Conservation (phyloP, 2,113 vertebrate genomes). For the Muntiacus muntjak region DNA sequence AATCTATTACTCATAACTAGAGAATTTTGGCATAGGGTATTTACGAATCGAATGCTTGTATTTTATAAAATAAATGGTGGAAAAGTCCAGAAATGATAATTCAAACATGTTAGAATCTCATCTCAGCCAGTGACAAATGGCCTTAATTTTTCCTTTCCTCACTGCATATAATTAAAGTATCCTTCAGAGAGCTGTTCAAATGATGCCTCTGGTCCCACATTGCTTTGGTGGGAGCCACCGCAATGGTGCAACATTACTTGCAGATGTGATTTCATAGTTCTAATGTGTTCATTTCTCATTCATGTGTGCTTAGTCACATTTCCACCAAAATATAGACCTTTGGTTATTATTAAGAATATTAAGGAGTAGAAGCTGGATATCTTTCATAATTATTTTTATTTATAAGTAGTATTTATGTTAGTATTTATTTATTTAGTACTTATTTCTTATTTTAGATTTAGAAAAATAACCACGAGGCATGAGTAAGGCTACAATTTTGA, state of each 20-base stretch:
- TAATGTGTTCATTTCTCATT: neutral
- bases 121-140: slow-evolving; percentile 20
- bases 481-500: neutral
- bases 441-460: neutral
- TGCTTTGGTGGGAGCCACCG: neutral
- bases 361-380: neutral
- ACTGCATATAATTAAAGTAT: neutral
- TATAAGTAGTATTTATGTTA: neutral
- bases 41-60: neutral
- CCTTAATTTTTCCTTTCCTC: neutral
- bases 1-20: slow-evolving; percentile 27
- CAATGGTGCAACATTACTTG: neutral
- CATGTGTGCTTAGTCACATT: neutral
- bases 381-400: neutral
- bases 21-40: slow-evolving; percentile 21
- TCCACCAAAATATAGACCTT: neutral
- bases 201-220: neutral
- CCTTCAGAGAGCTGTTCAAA: slow-evolving; percentile 2
- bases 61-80: slow-evolving; percentile 48
- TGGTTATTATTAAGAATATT: neutral
- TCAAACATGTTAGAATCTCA: neutral
- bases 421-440: neutral
- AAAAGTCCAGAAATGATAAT: slow-evolving; percentile 31
- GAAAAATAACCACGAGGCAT: neutral
- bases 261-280: neutral